Evolutionary conservation across 2,797 vertebrate genomes (phyloP), one percentile per base, ranked within the genome.

Genomic region (Peromyscus aztecus): DNA sequence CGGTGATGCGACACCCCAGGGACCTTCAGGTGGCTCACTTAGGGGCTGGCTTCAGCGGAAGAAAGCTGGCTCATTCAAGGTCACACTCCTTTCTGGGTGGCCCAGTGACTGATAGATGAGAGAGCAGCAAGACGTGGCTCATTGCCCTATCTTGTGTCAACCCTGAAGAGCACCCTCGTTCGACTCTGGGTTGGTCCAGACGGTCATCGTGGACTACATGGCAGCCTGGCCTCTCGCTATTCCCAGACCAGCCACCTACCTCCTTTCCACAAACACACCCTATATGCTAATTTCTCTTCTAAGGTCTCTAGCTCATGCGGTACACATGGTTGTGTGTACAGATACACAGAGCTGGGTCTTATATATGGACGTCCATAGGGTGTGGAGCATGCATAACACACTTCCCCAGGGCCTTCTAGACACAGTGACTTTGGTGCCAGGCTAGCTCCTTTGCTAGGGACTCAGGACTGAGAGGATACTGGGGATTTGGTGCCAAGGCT

Each of bases 1-100:
- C n/a, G 34, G 23, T 27, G 55, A 3, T 1, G 1, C 4, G 75
- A 24, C 0, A 1, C 7, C 40, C 43, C 2, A 80, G 31, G 11
- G 12, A 73, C 80, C 49, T 11, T 7, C 6, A 4, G 71, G 46
- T 13, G 19, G 49, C 13, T 13, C 31, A 4, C 23, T 12, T 31
- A 27, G 46, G 9, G n/a, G 31, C 37, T 46, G 17, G 3, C 67
- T 29, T 71, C 10, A 8, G 73, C 49, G 49, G 67, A 43, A 94
- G 67, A 87, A 21, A 81, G 16, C 57, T 10, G 4, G 7, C 14
- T 90, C 0, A 7, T 29, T 37, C 34, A n/a, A 49, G 29, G 63
- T 37, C 81, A 52, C 37, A 49, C 9, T 19, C 24, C 27, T 83
- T 95, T 90, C 43, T 86, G n/a, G 14, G 34, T 49, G 57, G 71